Conservation (phyloP, 2,888 invertebrate species). For the Rhodophaea formosa region DNA sequence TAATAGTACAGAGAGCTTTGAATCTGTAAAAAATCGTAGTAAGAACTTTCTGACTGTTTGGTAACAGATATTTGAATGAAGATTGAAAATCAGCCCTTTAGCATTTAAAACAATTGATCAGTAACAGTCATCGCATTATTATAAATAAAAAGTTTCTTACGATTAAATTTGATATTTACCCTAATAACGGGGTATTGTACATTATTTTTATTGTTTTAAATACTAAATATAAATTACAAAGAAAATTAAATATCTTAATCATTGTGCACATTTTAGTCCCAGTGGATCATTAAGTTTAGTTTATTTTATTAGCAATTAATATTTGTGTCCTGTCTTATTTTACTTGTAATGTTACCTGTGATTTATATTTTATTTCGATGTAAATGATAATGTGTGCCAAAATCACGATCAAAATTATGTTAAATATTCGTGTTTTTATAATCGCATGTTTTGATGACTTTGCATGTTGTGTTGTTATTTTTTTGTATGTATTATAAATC, state of each 20-base stretch:
- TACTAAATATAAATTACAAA: background rate
- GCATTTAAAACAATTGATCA: too few species aligned
- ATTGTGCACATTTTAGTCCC: background rate
- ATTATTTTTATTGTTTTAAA: background rate
- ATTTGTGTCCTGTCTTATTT: constrained; percentile 30
- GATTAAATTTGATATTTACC: too few species aligned
- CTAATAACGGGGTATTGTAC: too few species aligned
- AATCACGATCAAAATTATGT: constrained; percentile 13
- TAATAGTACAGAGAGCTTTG: too few species aligned
- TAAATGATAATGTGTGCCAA: constrained; percentile 21
- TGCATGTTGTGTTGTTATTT: constrained; percentile 20
- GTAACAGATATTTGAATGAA: too few species aligned
- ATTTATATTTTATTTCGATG: constrained; percentile 25
- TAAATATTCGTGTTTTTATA: constrained; percentile 20
- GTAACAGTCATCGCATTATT: too few species aligned
- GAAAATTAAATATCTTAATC: background rate
- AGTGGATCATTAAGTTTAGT: constrained; percentile 14
- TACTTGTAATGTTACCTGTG: constrained; percentile 23
- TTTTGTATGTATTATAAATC: too few species aligned
- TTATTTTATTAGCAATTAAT: constrained; percentile 43
- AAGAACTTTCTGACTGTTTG: too few species aligned
- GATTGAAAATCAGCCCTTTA: too few species aligned
- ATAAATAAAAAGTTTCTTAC: too few species aligned
- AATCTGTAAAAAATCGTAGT: too few species aligned
- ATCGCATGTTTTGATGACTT: constrained; percentile 19